A percentile compares a stretch with the other conserved stretches of the same genome.
Conservation (phyloP, 1,140 invertebrate species). For the Bemisia tabaci region DNA sequence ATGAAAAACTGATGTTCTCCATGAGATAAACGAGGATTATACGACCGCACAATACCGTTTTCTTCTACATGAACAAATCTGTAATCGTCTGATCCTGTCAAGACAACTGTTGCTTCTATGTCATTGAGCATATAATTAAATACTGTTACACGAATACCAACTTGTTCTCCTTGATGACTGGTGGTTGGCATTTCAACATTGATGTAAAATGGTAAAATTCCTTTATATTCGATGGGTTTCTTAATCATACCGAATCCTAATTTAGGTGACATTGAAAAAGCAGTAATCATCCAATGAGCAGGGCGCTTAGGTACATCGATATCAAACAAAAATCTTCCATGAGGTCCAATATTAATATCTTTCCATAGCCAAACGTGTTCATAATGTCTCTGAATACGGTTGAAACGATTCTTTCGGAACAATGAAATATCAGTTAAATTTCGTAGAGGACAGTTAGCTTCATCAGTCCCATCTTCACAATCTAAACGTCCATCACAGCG, state of each 20-base stretch:
- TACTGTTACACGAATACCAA: slow-evolving; percentile 79
- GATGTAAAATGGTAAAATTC: slow-evolving; percentile 83
- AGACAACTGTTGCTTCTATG: slow-evolving; percentile 71
- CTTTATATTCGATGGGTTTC: slow-evolving; percentile 63
- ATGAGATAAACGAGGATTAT: slow-evolving; percentile 71
- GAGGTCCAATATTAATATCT: slow-evolving; percentile 84
- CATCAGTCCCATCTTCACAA: slow-evolving; percentile 79
- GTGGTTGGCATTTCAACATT: slow-evolving; percentile 80
- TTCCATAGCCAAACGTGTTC: slow-evolving; percentile 91
- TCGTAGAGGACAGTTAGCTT: slow-evolving; percentile 50
- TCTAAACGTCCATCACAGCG: slow-evolving; percentile 62
- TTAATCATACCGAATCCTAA: slow-evolving; percentile 74
- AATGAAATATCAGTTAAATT: slow-evolving; percentile 49
- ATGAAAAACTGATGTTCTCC: slow-evolving; percentile 91
- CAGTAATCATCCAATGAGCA: slow-evolving; percentile 84
- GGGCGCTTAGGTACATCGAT: slow-evolving; percentile 71
- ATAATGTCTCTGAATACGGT: slow-evolving; percentile 73
- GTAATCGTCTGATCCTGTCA: slow-evolving; percentile 73
- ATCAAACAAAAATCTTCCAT: slow-evolving; percentile 73
- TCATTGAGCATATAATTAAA: slow-evolving; percentile 84
- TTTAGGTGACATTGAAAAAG: slow-evolving; percentile 74
- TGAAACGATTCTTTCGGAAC: slow-evolving; percentile 71
- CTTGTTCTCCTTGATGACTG: slow-evolving; percentile 81
- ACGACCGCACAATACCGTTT: slow-evolving; percentile 69
- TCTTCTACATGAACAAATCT: slow-evolving; percentile 91